A percentile compares a stretch with the other conserved stretches of the same genome.
These are phyloP conservation scores for Xanthostigma xanthostigma DNA, from an alignment of 2,888 invertebrate species.

Conservation along the genomic window DNA sequence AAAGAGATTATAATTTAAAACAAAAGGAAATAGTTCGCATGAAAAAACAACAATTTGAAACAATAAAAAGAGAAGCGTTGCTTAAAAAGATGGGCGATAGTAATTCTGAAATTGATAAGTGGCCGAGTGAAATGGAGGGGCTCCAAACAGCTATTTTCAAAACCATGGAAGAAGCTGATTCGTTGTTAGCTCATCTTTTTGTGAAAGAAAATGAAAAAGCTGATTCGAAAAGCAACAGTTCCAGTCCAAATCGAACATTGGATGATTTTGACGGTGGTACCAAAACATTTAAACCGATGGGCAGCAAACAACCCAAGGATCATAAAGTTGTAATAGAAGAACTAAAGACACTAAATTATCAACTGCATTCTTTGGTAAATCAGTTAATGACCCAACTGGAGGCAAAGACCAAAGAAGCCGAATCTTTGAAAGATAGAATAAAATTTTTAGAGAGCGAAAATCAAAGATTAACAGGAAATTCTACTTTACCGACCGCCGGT, in stretches of 20 bases:
- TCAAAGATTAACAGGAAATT: conserved; percentile 12
- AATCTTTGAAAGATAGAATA: conserved; percentile 39
- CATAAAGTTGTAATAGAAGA: conserved; percentile 50
- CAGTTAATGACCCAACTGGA: conserved; percentile 48
- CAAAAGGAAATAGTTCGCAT: conserved; percentile 45
- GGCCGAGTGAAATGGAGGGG: conserved; percentile 21
- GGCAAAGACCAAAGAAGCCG: conserved; percentile 47
- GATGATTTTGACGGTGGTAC: conserved; percentile 16
- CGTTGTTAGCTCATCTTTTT: conserved; percentile 33
- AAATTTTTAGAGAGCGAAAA: conserved; percentile 40
- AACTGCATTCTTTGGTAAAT: conserved; percentile 39
- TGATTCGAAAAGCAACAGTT: conserved; percentile 22
- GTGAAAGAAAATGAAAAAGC: conserved; percentile 19
- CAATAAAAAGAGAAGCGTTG: conserved; percentile 33
- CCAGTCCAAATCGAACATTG: not conserved
- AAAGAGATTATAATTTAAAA: conserved; percentile 53
- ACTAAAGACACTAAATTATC: conserved; percentile 45
- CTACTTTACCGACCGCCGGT: conserved; percentile 7
- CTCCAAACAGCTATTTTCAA: conserved; percentile 44
- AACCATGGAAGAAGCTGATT: conserved; percentile 54
- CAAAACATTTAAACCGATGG: conserved; percentile 16
- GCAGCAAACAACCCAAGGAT: conserved; percentile 43
- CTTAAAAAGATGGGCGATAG: conserved; percentile 25
- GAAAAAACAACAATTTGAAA: conserved; percentile 37
- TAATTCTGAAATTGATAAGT: conserved; percentile 25